Conservation (phyloP, 2,888 invertebrate genomes). For the Quadroppia sp. region DNA sequence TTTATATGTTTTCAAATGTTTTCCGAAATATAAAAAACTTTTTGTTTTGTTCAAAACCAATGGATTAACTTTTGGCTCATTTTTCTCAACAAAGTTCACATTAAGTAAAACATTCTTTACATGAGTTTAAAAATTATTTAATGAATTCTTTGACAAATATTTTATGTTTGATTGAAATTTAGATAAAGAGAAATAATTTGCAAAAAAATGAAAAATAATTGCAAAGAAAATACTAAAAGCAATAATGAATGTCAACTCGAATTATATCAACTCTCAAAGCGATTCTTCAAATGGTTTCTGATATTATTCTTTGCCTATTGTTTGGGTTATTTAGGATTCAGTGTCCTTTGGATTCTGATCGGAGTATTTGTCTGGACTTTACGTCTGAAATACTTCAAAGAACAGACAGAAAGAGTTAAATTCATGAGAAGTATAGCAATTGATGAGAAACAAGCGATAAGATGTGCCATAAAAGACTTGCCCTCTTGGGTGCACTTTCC, state of each 20-base stretch:
- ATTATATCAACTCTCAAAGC: conserved; percentile 10
- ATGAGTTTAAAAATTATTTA: no score
- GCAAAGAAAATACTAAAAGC: not conserved
- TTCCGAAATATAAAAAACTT: no score
- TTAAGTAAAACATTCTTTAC: no score
- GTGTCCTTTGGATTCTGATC: conserved; percentile 43
- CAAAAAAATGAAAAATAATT: conserved; percentile 12
- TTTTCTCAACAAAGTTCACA: no score
- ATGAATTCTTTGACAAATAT: no score
- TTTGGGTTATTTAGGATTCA: conserved; percentile 33
- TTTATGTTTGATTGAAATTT: not conserved
- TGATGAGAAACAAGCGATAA: conserved; percentile 74
- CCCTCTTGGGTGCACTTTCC: conserved; percentile 96
- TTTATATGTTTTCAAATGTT: no score
- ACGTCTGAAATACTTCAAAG: conserved; percentile 43
- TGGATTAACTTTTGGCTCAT: no score
- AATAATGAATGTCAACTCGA: conserved; percentile 13
- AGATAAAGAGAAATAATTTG: not conserved
- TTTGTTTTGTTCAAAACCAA: no score
- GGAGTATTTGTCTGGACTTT: conserved; percentile 45
- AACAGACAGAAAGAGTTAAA: conserved; percentile 43
- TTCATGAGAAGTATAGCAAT: conserved; percentile 43
- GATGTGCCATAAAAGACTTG: conserved; percentile 79
- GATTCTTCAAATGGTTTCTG: conserved; percentile 22
- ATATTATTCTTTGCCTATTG: conserved; percentile 21